Base-by-base conservation (phyloP, 2,888 invertebrate species). In the Chesias legatella region DNA sequence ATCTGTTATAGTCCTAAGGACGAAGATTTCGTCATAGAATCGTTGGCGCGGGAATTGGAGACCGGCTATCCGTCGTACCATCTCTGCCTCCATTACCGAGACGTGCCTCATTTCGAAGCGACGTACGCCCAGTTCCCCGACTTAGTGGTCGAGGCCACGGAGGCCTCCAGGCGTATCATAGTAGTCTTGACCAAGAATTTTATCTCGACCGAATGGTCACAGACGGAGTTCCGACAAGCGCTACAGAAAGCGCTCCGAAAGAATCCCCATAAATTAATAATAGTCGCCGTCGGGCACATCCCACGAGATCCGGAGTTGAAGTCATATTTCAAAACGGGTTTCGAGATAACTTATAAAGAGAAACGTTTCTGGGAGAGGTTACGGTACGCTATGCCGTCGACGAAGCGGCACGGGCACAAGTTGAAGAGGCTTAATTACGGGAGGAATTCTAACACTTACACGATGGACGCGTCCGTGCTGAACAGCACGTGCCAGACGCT, bases 331-430 rank as follows among this genome's bases (percentile, higher is more conserved):
- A 94, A 96, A 81, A 94, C 95, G 51, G 94, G 95, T 75, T 94
- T 95, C 51, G 91, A 95, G 59, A 92, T 98, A 63, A 91, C 94
- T 60, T 95, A 95, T 93, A 95, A 94, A 69, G 97, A 98, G 84
- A 94, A 94, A 73, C 91, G 96, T 64, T 98, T 98, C 89, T 98
- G 98, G 97, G 97, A 97, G 77, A 93, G 97, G 73, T 90, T 98
- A 63, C 92, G 95, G 60, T 97, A 95, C 76, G 94, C 95, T 48
- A 94, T 98, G 91, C 97, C 97, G 45, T 92, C 94, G 61, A 93
- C 93, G 58, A 91, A 94, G 72, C 92, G 92, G 53, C 90, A 82
- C 71, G 81, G 86, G 45, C 85, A 88, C 56, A 86, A 88, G 73
- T 75, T 84, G 62, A 84, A 89, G 69, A 88, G 88, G 63, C 86